Conservation (phyloP, 2,797 vertebrate genomes). For the Anguilla pacifica region DNA sequence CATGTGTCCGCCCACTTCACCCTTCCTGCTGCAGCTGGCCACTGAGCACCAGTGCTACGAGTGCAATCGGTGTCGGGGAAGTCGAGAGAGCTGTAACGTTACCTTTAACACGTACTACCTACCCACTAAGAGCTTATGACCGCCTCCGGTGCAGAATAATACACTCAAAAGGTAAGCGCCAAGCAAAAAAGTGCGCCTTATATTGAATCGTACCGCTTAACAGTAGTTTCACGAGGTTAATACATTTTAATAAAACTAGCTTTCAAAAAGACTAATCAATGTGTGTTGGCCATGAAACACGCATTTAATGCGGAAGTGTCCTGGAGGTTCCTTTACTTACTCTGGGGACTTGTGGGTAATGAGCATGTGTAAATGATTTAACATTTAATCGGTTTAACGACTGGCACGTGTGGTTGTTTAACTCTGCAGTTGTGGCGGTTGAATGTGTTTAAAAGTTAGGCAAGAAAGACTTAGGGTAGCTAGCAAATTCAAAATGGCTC, state of each 20-base stretch:
- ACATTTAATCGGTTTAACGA: conserved; percentile 18
- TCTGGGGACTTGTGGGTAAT: conserved; percentile 15
- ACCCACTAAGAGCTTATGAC: conserved; percentile 33
- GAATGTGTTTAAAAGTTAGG: conserved; percentile 19
- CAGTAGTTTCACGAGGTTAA: conserved; percentile 10
- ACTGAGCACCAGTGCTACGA: conserved; percentile 37
- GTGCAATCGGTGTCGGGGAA: conserved; percentile 46
- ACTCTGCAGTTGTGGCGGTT: neutral
- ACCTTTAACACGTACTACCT: conserved; percentile 28
- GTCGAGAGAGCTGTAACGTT: conserved; percentile 47
- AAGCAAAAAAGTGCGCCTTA: neutral
- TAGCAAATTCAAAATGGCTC: conserved; percentile 57
- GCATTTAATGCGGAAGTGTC: conserved; percentile 58
- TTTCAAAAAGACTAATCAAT: conserved; percentile 28
- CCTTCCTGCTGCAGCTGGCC: conserved; percentile 54
- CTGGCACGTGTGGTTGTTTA: neutral
- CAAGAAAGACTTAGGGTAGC: conserved; percentile 16
- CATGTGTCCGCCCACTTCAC: conserved; percentile 55
- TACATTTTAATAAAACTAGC: neutral
- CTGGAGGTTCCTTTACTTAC: conserved; percentile 29
- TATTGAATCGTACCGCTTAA: neutral
- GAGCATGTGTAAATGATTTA: conserved; percentile 9
- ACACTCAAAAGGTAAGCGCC: conserved; percentile 47
- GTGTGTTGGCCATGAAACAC: conserved; percentile 52
- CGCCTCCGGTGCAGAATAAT: conserved; percentile 32